Evolutionary conservation across 2,888 invertebrate genomes (phyloP), one percentile per base, ranked within the genome.

Genomic region (Leptothorax acervorum): DNA sequence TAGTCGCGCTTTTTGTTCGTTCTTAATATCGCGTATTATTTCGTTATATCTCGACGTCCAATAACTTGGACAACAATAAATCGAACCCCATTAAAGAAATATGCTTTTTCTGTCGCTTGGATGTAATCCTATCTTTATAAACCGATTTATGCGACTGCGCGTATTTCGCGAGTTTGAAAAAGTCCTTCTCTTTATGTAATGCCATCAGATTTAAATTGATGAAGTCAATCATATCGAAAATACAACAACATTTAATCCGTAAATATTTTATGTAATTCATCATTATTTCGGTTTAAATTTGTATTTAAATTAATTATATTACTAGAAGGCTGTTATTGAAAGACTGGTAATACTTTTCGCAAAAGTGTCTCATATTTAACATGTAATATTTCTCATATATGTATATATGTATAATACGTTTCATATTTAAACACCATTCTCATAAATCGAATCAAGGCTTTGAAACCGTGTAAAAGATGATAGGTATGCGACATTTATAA

Each of bases 1-100:
- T 86, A 82, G 84, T 57, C 65, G 55, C 48, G 65, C 82, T 60
- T 42, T 85, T 88, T 86, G 66, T 87, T 87, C 60, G 55, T 48
- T n/a, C 73, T 81, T 85, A 76, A 85, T 78, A 66, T 71, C 62
- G 12, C 70, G 73, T 53, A 83, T 60, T 57, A 35, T 42, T 62
- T 53, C n/a, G 18, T n/a, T 42, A 6, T 9, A 12, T 39, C 28
- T 42, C 39, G 15, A 48, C 8, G 45, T 28, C 45, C 8, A 53
- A 39, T n/a, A n/a, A 35, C 15, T 18, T 12, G 23, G 12, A 51
- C 15, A 51, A 31, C 28, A 45, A 60, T 79, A 70, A 81, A 71
- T 81, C 60, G 48, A 60, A 60, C 2, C 18, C 8, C 8, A 23
- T 65, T 65, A 12, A 53, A 53, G 18, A 11, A 70, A 48, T 70